phyloP scores from a whole-genome alignment of 2,113 vertebrate species.

The Protomyctophum bolini region DNA sequence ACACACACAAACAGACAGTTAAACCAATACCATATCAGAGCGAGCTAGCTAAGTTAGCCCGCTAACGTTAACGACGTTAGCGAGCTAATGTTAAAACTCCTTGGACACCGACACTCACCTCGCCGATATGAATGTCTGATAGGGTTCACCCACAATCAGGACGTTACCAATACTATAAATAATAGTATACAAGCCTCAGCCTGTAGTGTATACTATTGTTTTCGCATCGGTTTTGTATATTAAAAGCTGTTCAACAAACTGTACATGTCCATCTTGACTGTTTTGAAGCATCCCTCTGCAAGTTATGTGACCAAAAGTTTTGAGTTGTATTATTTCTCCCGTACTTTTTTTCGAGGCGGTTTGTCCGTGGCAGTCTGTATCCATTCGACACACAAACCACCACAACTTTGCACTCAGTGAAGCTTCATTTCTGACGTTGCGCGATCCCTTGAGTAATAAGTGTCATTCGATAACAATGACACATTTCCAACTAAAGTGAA shows the following conservation, averaged over 20 bases:
- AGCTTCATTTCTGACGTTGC: too few species aligned
- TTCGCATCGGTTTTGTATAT: not conserved
- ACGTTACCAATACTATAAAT: slow-evolving; percentile 28
- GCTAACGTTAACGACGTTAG: slow-evolving; percentile 34
- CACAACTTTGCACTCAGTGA: slow-evolving; percentile 40
- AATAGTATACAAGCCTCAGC: not conserved
- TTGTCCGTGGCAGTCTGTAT: slow-evolving; percentile 40
- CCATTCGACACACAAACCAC: slow-evolving; percentile 56
- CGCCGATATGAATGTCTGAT: slow-evolving; percentile 56
- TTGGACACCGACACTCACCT: slow-evolving; percentile 55
- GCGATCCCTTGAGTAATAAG: not conserved
- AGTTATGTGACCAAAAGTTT: slow-evolving; percentile 58
- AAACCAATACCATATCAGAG: slow-evolving; percentile 58
- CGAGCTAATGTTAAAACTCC: slow-evolving; percentile 60
- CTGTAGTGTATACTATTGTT: not conserved
- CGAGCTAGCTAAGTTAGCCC: slow-evolving; percentile 65
- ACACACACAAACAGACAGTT: slow-evolving; percentile 67
- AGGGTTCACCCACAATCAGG: slow-evolving; percentile 56
- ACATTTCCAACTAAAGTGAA: too few species aligned
- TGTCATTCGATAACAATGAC: too few species aligned
- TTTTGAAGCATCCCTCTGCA: slow-evolving; percentile 22
- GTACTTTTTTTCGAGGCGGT: slow-evolving; percentile 54
- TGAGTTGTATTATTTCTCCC: slow-evolving; percentile 41
- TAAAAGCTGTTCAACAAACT: not conserved
- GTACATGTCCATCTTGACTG: not conserved